A percentile compares a stretch with the other conserved stretches of the same genome.
Conservation (phyloP, 2,113 vertebrate species). For the Abramis brama region DNA sequence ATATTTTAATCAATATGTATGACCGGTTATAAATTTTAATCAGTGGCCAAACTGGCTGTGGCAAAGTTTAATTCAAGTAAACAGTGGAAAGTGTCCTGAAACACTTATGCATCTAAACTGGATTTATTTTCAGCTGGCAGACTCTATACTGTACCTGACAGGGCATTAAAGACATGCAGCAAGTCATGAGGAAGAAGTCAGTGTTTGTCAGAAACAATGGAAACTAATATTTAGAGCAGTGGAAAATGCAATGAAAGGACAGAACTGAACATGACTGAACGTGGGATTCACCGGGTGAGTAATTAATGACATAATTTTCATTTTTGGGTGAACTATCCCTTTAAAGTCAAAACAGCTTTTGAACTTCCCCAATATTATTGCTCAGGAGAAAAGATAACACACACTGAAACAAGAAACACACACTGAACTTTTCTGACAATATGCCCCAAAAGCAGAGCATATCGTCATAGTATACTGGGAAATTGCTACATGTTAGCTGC, state of each 20-base stretch:
- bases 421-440: neutral
- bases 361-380: neutral
- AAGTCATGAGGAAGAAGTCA: neutral
- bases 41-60: neutral
- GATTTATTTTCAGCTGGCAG: slow-evolving; percentile 12
- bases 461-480: neutral
- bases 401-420: neutral
- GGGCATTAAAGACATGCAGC: neutral
- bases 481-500: neutral
- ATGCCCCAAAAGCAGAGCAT: neutral
- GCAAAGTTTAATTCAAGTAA: neutral
- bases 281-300: too few species aligned
- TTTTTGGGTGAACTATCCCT: too few species aligned
- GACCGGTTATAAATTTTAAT: neutral
- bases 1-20: slow-evolving; percentile 9
- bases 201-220: neutral
- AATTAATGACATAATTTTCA: too few species aligned
- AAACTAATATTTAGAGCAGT: neutral
- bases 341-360: neutral
- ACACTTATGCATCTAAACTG: neutral
- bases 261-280: neutral
- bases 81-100: neutral
- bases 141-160: neutral
- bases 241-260: neutral
- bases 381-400: neutral